A percentile compares a stretch with the other conserved stretches of the same genome.
These are phyloP conservation scores for Brachionus koreanus DNA, from an alignment of 1,140 invertebrate species.

Conservation along the genomic window DNA sequence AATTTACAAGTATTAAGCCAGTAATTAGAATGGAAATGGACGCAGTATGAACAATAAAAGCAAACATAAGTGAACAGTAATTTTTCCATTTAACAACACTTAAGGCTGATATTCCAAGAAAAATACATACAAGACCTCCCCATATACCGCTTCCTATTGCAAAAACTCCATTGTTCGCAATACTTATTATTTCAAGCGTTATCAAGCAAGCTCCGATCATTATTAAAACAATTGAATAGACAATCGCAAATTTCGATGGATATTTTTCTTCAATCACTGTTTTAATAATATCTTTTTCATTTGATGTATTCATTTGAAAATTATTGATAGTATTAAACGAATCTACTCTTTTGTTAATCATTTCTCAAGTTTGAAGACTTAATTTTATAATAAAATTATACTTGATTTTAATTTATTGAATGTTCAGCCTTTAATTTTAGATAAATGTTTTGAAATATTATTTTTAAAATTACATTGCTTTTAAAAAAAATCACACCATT, in stretches of 20 bases:
- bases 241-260: background rate
- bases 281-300: background rate
- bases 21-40: background rate
- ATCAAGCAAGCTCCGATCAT: background rate
- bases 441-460: too few species aligned
- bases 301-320: too few species aligned
- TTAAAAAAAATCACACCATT: too few species aligned
- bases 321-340: too few species aligned
- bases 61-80: background rate
- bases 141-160: background rate
- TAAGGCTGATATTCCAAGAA: background rate
- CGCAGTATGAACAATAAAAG: background rate
- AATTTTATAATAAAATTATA: too few species aligned
- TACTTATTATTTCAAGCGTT: background rate
- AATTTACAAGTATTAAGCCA: background rate
- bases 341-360: too few species aligned
- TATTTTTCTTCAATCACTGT: background rate
- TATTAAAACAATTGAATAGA: background rate
- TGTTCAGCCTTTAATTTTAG: too few species aligned
- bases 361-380: too few species aligned
- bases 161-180: background rate
- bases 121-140: background rate
- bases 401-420: too few species aligned
- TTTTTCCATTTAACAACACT: background rate
- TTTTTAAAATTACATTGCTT: too few species aligned